Conservation (phyloP, 2,888 invertebrate genomes). For the Tyria jacobaeae region DNA sequence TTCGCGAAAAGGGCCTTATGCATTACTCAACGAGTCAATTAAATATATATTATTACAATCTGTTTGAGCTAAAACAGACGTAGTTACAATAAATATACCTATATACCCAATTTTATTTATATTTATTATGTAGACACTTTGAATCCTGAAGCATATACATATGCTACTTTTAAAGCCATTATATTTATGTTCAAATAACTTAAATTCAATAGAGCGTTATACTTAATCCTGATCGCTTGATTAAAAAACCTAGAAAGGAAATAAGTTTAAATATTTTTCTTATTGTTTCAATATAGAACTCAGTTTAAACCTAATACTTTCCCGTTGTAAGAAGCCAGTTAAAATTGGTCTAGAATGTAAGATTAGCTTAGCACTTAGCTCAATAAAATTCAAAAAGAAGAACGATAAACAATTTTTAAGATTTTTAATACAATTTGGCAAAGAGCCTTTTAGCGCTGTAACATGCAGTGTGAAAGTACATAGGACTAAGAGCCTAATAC, state of each 20-base stretch:
- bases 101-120: slow-evolving; percentile 34
- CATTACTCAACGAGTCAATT: slow-evolving; percentile 75
- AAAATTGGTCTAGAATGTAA: too few relatives aligned
- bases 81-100: slow-evolving; percentile 56
- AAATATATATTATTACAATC: slow-evolving; percentile 70
- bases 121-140: too few relatives aligned
- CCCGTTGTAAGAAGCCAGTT: too few relatives aligned
- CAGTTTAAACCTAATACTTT: not conserved
- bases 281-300: not conserved
- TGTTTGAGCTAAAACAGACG: slow-evolving; percentile 57
- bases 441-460: slow-evolving; percentile 41
- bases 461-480: slow-evolving; percentile 73
- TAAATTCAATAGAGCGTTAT: too few relatives aligned
- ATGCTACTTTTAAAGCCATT: too few relatives aligned
- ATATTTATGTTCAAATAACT: too few relatives aligned
- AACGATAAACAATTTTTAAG: slow-evolving; percentile 3
- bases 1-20: too few relatives aligned
- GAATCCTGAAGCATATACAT: too few relatives aligned
- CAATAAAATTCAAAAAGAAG: not conserved
- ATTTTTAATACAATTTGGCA: slow-evolving; percentile 41
- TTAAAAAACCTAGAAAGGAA: not conserved
- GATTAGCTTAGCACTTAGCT: too few relatives aligned
- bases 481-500: slow-evolving; percentile 77
- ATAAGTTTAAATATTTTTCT: not conserved
- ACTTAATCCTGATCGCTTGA: too few relatives aligned